Conservation (phyloP, 1,140 invertebrate genomes). For the Tribolium castaneum region DNA sequence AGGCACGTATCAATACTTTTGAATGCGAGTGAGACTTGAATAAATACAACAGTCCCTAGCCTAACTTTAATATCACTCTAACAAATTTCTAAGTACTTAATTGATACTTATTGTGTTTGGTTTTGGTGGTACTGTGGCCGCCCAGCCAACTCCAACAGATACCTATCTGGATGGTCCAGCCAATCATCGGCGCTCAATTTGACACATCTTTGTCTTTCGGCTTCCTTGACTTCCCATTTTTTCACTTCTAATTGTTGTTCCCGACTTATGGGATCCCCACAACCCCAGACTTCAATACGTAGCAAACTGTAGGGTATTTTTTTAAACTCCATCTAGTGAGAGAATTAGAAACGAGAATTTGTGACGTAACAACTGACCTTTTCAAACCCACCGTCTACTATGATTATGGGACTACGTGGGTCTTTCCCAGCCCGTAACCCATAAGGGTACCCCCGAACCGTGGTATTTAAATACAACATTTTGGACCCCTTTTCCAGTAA, state of each 20-base stretch:
- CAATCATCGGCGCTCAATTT: conserved; percentile 87
- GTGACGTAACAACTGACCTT: conserved; percentile 60
- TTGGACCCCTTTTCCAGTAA: conserved; percentile 78
- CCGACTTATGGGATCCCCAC: conserved; percentile 77
- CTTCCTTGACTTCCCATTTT: conserved; percentile 90
- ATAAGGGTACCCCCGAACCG: conserved; percentile 85
- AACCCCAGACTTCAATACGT: conserved; percentile 85
- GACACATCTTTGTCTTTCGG: conserved; percentile 81
- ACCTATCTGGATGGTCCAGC: conserved; percentile 92
- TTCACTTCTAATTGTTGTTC: conserved; percentile 88
- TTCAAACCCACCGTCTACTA: conserved; percentile 80
- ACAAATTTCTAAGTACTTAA: conserved; percentile 8
- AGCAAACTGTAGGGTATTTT: conserved; percentile 74
- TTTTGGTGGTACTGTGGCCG: conserved; percentile 75
- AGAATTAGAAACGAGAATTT: not conserved
- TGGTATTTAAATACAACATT: conserved; percentile 85
- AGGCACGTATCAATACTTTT: conserved; percentile 11
- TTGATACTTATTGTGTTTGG: conserved; percentile 48
- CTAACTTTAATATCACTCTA: conserved; percentile 10
- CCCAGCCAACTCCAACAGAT: conserved; percentile 86
- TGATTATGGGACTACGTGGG: conserved; percentile 78
- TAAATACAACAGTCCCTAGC: not conserved
- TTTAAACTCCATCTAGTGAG: conserved; percentile 67
- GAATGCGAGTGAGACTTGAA: not conserved
- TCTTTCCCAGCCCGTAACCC: conserved; percentile 85